Evolutionary conservation across 2,888 invertebrate species (phyloP).

Genomic region (Noctua janthina): DNA sequence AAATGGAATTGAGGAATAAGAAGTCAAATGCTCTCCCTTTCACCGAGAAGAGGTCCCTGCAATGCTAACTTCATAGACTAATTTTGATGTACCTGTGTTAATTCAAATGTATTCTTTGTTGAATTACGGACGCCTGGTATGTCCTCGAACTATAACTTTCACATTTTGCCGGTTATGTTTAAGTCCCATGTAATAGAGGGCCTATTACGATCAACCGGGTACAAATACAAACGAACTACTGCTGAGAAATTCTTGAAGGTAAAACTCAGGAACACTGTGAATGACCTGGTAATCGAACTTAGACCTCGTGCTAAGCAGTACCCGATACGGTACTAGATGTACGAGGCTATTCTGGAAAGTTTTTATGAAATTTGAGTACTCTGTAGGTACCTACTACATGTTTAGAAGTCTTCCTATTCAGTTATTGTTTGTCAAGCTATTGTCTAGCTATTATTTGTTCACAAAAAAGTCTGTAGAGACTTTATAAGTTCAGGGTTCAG

Average conservation of each 20-base stretch:
- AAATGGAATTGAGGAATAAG: slow-evolving; percentile 11
- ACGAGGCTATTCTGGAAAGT: not conserved
- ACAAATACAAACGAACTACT: not conserved
- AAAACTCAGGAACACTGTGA: not conserved
- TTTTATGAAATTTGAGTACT: not conserved
- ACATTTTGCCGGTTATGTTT: not conserved
- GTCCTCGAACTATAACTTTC: no score
- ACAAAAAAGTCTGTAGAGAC: not conserved
- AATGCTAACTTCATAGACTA: no score
- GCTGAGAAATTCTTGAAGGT: not conserved
- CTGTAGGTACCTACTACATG: not conserved
- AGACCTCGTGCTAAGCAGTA: not conserved
- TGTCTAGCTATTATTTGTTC: not conserved
- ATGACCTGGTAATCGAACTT: not conserved
- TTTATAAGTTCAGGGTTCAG: not conserved
- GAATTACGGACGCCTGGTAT: no score
- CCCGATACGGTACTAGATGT: not conserved
- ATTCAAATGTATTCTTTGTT: no score
- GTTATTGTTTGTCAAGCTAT: slow-evolving; percentile 1
- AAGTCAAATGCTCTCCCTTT: not conserved
- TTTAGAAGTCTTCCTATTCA: slow-evolving; percentile 13
- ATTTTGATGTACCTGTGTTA: no score
- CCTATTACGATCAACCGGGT: not conserved
- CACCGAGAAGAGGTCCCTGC: no score
- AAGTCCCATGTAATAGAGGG: not conserved